A percentile compares a stretch with the other conserved stretches of the same genome.
phyloP scores from a whole-genome alignment of 1,140 invertebrate species.

The Aleiodes sp. region DNA sequence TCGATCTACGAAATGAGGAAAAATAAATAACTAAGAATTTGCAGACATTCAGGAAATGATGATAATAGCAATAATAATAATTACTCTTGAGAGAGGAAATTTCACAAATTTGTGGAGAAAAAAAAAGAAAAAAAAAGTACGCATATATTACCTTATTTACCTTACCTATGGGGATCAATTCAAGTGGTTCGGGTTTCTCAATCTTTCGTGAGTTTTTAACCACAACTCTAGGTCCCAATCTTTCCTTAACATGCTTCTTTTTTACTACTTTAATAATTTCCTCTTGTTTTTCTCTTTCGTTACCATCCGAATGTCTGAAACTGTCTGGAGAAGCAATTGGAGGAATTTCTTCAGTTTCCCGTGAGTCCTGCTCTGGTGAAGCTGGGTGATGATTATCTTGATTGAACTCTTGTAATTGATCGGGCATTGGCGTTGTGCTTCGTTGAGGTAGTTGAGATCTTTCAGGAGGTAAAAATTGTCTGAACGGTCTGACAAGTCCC shows the following conservation, averaged over 20 bases:
- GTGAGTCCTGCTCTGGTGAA: no score
- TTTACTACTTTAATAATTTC: not conserved
- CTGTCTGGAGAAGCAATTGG: not conserved
- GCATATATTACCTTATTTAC: not conserved
- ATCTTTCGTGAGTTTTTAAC: not conserved
- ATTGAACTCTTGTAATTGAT: not conserved
- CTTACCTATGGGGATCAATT: slow-evolving; percentile 8
- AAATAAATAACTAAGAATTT: no score
- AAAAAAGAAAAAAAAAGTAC: not conserved
- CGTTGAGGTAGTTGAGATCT: not conserved
- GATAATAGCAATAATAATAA: no score
- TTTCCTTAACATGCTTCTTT: not conserved
- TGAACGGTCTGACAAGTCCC: not conserved
- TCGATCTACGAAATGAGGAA: not conserved
- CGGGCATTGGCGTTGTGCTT: not conserved
- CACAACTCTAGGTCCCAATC: not conserved
- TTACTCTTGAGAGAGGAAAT: not conserved
- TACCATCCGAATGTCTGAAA: not conserved
- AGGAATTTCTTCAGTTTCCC: no score
- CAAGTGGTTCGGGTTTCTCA: not conserved
- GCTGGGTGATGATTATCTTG: no score
- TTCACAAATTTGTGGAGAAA: not conserved
- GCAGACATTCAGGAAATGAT: no score
- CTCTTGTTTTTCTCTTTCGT: not conserved
- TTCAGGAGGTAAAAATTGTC: not conserved